phyloP scores from a whole-genome alignment of 2,888 invertebrate genomes.

The Andrena flavipes region DNA sequence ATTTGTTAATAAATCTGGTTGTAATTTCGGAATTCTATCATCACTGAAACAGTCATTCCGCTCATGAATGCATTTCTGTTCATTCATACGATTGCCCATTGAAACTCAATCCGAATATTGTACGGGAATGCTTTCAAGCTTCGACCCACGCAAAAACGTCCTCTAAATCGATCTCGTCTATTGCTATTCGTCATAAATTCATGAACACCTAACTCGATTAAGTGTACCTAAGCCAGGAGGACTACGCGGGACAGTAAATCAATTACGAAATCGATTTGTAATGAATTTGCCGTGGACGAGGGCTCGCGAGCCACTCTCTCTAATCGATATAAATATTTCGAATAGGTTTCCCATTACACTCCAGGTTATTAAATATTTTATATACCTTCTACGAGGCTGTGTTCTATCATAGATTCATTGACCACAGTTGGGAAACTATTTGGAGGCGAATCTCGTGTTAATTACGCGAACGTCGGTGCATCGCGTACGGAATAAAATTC shows the following conservation, averaged over 20 bases:
- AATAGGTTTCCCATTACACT: slow-evolving; percentile 20
- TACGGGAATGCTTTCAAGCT: neutral
- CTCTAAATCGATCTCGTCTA: neutral
- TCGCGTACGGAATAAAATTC: neutral
- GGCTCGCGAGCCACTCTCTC: slow-evolving; percentile 18
- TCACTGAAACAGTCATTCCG: neutral
- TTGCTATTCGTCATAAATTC: slow-evolving; percentile 30
- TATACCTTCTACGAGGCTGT: neutral
- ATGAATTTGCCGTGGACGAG: slow-evolving; percentile 50
- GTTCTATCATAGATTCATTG: neutral
- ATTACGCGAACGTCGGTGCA: too few species aligned
- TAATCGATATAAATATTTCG: slow-evolving; percentile 45
- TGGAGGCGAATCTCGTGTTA: neutral
- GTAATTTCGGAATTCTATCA: neutral
- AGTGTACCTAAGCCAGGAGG: neutral
- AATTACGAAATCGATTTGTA: slow-evolving; percentile 41
- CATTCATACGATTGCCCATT: neutral
- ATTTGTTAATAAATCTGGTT: neutral
- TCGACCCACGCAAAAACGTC: neutral
- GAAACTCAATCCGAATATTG: neutral
- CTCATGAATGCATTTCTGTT: neutral
- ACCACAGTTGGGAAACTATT: neutral
- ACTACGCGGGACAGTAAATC: slow-evolving; percentile 13
- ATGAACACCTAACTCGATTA: slow-evolving; percentile 29
- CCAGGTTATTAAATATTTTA: neutral